phyloP scores from a whole-genome alignment of 2,888 invertebrate genomes.

The Epirrhoe tristata region DNA sequence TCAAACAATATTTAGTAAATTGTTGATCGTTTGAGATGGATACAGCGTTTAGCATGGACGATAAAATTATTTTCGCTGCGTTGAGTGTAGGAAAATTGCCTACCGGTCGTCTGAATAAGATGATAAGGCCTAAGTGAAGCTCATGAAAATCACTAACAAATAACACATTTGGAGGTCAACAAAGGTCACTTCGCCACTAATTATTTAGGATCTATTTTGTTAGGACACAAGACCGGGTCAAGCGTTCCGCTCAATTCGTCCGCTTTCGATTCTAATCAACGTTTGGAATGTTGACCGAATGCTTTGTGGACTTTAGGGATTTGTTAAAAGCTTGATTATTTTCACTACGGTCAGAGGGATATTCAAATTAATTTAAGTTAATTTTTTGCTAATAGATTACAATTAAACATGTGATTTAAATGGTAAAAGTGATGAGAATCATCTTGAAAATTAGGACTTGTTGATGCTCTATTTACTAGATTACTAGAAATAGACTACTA shows the following conservation, averaged over 20 bases:
- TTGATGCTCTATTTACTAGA: no score
- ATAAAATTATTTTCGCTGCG: no score
- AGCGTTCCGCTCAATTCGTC: conserved; percentile 65
- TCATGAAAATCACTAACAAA: conserved; percentile 8
- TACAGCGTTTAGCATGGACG: no score
- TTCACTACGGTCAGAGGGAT: conserved; percentile 19
- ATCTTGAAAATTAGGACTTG: no score
- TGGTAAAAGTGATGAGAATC: no score
- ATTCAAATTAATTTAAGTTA: no score
- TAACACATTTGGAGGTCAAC: conserved; percentile 37
- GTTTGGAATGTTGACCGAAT: conserved; percentile 36
- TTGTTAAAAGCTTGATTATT: conserved; percentile 37
- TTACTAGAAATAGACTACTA: no score
- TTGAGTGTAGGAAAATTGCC: no score
- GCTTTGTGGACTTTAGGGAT: conserved; percentile 30
- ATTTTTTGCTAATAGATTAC: no score
- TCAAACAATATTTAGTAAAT: no score
- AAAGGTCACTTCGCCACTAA: conserved; percentile 55
- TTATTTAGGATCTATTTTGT: conserved; percentile 81
- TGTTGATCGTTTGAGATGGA: no score
- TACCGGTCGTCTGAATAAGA: background rate
- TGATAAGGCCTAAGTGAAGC: background rate
- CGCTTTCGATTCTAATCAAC: conserved; percentile 59
- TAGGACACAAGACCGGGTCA: conserved; percentile 71
- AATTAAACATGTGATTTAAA: no score